Percentiles rank a stretch among this genome's conserved stretches.
Evolutionary conservation across 2,888 invertebrate genomes (phyloP).

Genomic region (Blera fallax): DNA sequence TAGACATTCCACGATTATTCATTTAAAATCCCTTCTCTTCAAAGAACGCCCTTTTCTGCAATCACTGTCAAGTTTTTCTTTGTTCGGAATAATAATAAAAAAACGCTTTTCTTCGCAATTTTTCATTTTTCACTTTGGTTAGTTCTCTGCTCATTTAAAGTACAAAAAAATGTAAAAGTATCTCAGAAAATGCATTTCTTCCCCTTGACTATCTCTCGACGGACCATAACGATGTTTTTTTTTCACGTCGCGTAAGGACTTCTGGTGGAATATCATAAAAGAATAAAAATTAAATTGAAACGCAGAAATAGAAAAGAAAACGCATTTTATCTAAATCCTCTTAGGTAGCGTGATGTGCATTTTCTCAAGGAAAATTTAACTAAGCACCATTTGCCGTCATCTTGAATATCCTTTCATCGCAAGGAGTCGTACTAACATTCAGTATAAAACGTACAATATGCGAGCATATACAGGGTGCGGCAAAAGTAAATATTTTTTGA

Average conservation of each 20-base stretch:
- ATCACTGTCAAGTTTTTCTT: conserved; percentile 13
- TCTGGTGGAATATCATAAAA: not conserved
- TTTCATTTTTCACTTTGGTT: not conserved
- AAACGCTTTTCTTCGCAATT: not conserved
- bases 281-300: not conserved
- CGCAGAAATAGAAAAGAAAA: not conserved
- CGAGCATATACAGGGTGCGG: too few relatives aligned
- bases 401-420: not conserved
- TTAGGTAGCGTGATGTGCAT: conserved; percentile 7
- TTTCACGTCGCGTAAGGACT: not conserved
- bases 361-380: conserved; percentile 22
- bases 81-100: not conserved
- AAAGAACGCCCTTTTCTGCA: not conserved
- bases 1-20: not conserved
- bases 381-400: conserved; percentile 34
- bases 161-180: not conserved
- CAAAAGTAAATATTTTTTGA: too few relatives aligned
- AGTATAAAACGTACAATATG: not conserved
- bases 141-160: not conserved
- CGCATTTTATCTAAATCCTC: conserved; percentile 20
- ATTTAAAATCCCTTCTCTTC: not conserved
- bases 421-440: not conserved
- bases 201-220: too few relatives aligned
- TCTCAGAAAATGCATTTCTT: not conserved
- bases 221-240: not conserved